Conservation (phyloP, 2,888 invertebrate species). For the Brachynemurus nebulosus region DNA sequence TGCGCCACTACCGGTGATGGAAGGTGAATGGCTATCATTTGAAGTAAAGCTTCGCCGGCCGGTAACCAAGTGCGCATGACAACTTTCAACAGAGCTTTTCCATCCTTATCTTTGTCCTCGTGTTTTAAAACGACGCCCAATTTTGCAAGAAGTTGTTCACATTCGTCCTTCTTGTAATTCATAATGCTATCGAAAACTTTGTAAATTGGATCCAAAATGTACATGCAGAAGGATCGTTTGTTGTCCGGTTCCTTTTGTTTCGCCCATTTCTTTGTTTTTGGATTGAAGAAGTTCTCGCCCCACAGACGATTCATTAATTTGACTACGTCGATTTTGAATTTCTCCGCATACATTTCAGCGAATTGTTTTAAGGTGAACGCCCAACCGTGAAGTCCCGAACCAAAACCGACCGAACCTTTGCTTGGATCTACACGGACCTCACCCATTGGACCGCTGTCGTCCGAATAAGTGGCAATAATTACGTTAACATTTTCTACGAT, state of each 20-base stretch:
- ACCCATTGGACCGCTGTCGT: conserved; percentile 98
- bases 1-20: conserved; percentile 98
- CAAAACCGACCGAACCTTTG: conserved; percentile 98
- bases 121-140: conserved; percentile 82
- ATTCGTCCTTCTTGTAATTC: conserved; percentile 68
- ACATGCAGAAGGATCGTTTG: conserved; percentile 98
- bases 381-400: conserved; percentile 99
- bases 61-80: conserved; percentile 99
- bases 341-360: conserved; percentile 96
- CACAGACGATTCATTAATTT: conserved; percentile 96
- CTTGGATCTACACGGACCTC: conserved; percentile 96
- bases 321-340: conserved; percentile 93
- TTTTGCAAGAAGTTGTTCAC: conserved; percentile 74
- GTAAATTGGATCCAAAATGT: conserved; percentile 97
- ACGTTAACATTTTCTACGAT: conserved; percentile 99
- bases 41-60: conserved; percentile 97
- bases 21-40: conserved; percentile 99
- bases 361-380: conserved; percentile 99
- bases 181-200: conserved; percentile 69
- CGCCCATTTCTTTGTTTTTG: conserved; percentile 95
- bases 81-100: conserved; percentile 89
- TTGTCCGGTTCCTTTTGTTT: conserved; percentile 82
- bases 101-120: conserved; percentile 94
- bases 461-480: conserved; percentile 97
- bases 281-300: conserved; percentile 99